Conservation (phyloP, 2,888 invertebrate genomes). For the Ctena decussata region DNA sequence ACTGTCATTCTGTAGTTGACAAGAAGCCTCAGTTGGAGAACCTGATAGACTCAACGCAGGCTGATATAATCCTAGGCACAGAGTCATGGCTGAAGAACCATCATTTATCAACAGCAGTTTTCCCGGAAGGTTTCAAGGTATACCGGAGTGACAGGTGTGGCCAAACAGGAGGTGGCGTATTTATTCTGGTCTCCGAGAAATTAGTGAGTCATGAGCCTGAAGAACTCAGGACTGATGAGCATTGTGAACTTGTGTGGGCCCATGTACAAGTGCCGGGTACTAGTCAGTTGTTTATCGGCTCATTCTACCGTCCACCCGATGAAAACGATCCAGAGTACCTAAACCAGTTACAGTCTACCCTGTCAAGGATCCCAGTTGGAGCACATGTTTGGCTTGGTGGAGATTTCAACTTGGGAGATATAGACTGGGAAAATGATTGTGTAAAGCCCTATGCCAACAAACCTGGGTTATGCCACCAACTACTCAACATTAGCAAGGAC, state of each 20-base stretch:
- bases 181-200: background rate
- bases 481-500: too few relatives aligned
- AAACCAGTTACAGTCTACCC: background rate
- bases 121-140: background rate
- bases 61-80: conserved; percentile 6
- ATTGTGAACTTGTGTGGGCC: background rate
- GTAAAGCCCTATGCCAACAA: background rate
- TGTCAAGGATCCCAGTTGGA: background rate
- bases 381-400: conserved; percentile 25
- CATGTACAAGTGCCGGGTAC: background rate
- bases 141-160: conserved; percentile 5
- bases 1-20: background rate
- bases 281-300: background rate
- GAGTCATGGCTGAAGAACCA: conserved; percentile 17
- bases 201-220: background rate
- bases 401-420: conserved; percentile 2
- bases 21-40: background rate
- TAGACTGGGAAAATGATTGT: conserved; percentile 15
- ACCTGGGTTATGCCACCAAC: too few relatives aligned
- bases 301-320: background rate
- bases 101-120: background rate
- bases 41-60: background rate
- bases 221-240: background rate
- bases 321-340: background rate
- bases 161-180: background rate